phyloP scores from a whole-genome alignment of 2,113 vertebrate genomes.

The Oplegnathus fasciatus region DNA sequence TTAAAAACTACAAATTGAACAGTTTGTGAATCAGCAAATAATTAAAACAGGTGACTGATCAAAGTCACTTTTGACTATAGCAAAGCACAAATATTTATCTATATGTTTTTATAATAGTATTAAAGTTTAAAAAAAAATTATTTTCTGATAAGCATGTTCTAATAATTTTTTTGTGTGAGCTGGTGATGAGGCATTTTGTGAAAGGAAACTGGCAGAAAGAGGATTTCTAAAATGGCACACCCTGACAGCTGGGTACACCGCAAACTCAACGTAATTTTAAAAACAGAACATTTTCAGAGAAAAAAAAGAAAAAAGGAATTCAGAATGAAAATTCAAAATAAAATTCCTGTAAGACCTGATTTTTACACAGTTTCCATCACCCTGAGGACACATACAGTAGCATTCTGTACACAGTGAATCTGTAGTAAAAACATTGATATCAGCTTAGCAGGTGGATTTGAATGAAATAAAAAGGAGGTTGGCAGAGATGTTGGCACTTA shows the following conservation, averaged over 20 bases:
- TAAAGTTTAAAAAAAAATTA: not conserved
- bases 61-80: not conserved
- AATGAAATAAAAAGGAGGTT: not conserved
- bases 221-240: not conserved
- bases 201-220: not conserved
- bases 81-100: not conserved
- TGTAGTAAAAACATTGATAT: not conserved
- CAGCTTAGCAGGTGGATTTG: not conserved
- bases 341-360: not conserved
- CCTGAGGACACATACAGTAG: not conserved
- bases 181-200: not conserved
- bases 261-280: not conserved
- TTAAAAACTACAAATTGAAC: not conserved
- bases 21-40: not conserved
- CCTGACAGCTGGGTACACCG: not conserved
- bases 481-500: slow-evolving; percentile 18
- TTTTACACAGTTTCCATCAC: not conserved
- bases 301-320: not conserved
- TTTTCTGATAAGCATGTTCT: not conserved
- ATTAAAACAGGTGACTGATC: not conserved
- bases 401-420: not conserved
- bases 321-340: not conserved
- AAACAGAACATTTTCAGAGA: not conserved
- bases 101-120: not conserved
- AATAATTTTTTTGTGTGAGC: not conserved